Conservation (phyloP, 2,113 vertebrate genomes). For the Motacilla alba region DNA sequence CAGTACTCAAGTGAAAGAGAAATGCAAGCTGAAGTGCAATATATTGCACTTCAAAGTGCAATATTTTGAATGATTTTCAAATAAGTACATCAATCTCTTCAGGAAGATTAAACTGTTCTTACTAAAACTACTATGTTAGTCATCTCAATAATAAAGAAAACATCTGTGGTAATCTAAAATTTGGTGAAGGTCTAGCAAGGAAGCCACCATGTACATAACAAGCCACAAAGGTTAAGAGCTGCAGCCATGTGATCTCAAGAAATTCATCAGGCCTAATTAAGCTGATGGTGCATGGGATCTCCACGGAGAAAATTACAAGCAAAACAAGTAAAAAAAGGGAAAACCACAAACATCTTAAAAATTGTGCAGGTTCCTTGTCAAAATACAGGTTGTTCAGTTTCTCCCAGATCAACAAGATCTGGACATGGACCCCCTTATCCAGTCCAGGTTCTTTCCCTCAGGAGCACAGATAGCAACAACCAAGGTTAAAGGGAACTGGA, state of each 20-base stretch:
- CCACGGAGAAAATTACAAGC: neutral
- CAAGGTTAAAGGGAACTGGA: neutral
- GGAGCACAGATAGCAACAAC: neutral
- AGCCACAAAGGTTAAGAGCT: neutral
- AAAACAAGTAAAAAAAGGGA: neutral
- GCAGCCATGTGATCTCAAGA: neutral
- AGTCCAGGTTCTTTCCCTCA: neutral
- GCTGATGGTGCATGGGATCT: neutral
- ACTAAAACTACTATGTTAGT: neutral
- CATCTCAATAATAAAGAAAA: neutral
- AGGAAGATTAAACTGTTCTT: neutral
- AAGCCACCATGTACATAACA: neutral
- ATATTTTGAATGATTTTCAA: neutral
- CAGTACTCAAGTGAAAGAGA: neutral
- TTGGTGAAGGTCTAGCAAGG: neutral
- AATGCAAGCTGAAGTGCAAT: neutral
- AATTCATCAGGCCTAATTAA: neutral
- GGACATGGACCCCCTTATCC: neutral
- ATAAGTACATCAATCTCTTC: neutral
- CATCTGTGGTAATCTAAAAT: neutral
- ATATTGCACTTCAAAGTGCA: neutral
- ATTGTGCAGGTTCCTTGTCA: neutral
- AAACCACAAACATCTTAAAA: neutral
- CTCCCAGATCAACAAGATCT: neutral
- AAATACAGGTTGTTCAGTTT: neutral